phyloP scores from a whole-genome alignment of 2,113 vertebrate species.

The Sylvicapra grimmia region DNA sequence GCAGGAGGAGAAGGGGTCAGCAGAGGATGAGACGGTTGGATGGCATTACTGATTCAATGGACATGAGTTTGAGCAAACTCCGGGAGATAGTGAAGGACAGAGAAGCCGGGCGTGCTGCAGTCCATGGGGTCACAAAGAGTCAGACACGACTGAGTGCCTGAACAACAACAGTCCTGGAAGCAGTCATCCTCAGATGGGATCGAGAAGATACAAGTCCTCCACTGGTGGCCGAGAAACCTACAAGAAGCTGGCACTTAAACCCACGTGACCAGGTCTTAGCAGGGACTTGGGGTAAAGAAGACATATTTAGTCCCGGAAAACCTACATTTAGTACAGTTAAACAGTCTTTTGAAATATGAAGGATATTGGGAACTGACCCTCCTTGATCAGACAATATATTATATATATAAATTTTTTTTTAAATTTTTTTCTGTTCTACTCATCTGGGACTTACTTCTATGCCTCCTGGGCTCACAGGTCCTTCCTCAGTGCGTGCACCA shows the following conservation, averaged over 20 bases:
- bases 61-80: no score
- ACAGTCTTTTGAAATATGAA: not conserved
- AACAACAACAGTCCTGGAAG: not conserved
- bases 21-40: not conserved
- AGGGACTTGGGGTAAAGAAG: not conserved
- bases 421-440: no score
- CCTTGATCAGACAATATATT: not conserved
- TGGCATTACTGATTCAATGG: not conserved
- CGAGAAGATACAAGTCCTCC: not conserved
- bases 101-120: accelerated
- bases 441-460: not conserved
- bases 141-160: accelerated
- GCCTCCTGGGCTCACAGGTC: not conserved
- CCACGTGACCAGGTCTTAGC: not conserved
- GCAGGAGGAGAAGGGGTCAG: no score
- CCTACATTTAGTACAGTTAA: not conserved
- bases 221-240: not conserved
- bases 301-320: not conserved
- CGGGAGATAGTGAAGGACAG: not conserved
- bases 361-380: not conserved
- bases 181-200: not conserved
- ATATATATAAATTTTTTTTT: not conserved
- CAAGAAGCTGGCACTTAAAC: not conserved
- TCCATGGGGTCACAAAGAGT: not conserved
- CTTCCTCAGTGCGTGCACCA: not conserved